Evolutionary conservation across 2,888 invertebrate species (phyloP), one percentile per base, ranked within the genome.

Genomic region (Polydrusus pterygomalis): DNA sequence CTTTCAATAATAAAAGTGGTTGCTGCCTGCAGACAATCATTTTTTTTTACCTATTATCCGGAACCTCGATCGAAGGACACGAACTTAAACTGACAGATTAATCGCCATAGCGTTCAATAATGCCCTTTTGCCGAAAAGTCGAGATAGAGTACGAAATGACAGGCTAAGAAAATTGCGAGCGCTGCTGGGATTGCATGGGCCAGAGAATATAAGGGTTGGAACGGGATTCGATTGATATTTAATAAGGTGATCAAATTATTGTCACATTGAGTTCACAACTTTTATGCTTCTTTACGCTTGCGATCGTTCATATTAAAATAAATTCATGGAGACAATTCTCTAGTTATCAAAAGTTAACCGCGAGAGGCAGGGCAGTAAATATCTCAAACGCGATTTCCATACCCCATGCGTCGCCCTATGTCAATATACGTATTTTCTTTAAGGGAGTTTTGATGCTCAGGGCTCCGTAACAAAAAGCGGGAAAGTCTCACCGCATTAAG

Each of bases 41-140:
- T 17, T 8, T 7, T 49, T 49, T n/a, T 15, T 8, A 49, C 47
- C 17, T 17, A 8, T n/a, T n/a, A n/a, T 2, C 17, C 17, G 17
- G 15, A 17, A 17, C 17, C 8, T 49, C 5, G 17, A 9, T 9
- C 11, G 51, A 18, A 51, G 18, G 20, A 51, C 11, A 51, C 13
- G 17, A 51, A 51, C 15, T 18, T 51, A 20, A 51, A 18, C 1
- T 51, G 51, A 51, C 51, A 51, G 51, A 51, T 51, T 51, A 51
- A 51, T 51, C 20, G 51, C 15, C 9, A 51, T 10, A 7, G 18
- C 20, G 43, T 3, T 25, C 25, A 25, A 25, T 3, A 25, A 25
- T 1, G 25, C n/a, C n/a, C 43, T 43, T 43, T n/a, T 13, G n/a
- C 43, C 9, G 43, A 43, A 43, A 43, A 43, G 43, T n/a, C n/a